Evolutionary conservation across 2,888 invertebrate species (phyloP).

Genomic region (Gasteruption jaculator): DNA sequence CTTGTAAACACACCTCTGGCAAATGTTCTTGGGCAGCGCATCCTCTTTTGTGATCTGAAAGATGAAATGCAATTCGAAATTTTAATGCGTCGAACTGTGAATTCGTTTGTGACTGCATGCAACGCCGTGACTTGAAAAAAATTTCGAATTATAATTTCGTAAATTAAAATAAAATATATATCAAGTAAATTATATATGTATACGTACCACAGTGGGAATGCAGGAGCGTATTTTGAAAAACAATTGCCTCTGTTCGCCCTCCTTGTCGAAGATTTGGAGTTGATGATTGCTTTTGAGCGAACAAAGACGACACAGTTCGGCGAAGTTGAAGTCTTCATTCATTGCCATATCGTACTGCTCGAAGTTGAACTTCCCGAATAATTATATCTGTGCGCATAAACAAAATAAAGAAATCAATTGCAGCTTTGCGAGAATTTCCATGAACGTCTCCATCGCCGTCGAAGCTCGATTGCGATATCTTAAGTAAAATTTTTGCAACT

Average conservation of each 20-base stretch:
- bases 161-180: neutral
- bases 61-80: conserved; percentile 12
- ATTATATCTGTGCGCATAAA: no score
- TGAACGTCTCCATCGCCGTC: no score
- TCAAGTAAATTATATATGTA: conserved; percentile 3
- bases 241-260: conserved; percentile 67
- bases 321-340: conserved; percentile 63
- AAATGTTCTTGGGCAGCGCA: conserved; percentile 68
- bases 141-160: neutral
- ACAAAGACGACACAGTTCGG: conserved; percentile 68
- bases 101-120: conserved; percentile 2
- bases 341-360: no score
- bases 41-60: conserved; percentile 68
- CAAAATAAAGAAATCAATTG: no score
- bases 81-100: neutral
- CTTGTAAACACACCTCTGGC: conserved; percentile 63
- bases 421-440: no score
- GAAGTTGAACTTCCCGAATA: no score
- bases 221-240: conserved; percentile 67
- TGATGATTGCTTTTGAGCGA: conserved; percentile 66
- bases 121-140: no score
- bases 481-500: no score
- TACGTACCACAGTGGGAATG: conserved; percentile 65
- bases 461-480: no score
- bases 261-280: conserved; percentile 68